Evolutionary conservation across 2,113 vertebrate genomes (phyloP), one percentile per base, ranked within the genome.

Genomic region (Microcebus jonahi): DNA sequence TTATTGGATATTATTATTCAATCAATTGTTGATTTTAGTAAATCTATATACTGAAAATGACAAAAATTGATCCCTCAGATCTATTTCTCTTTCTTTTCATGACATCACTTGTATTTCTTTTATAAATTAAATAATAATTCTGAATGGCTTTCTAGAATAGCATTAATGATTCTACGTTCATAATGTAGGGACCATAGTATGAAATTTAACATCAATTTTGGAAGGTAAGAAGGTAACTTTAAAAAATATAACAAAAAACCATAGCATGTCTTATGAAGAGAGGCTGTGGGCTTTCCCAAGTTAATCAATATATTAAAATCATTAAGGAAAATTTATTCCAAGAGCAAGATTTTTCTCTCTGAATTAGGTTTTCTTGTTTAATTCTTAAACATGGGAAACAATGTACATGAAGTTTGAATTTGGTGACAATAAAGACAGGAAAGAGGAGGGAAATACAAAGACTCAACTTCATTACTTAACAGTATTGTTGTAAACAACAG

Each of bases 71-170:
- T 6, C 31, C 20, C 10, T 92, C 63, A 75, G 8, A 88, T 81
- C 80, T 83, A 13, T 61, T 77, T 94, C 25, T 89, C 7, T 81
- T 83, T 84, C 21, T 91, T 94, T 79, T 59, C 39, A 61, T 89
- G 36, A 31, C 8, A 75, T 88, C 59, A 50, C 48, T 34, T 81
- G 25, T 84, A 53, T 95, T 85, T 31, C 50, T 42, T 91, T 77
- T 68, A 57, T 70, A 94, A 45, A 80, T 45, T 75, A 93, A 85
- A 45, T 59, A 77, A 71, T 29, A 73, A 76, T 55, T 83, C 18
- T 85, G 18, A 80, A 31, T 63, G 2, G 34, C 63, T 83, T 91
- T 88, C 15, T 71, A 67, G 29, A 82, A 29, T n/a, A 77, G 2
- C 13, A 9, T 90, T 65, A 77, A 79, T 21, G 15, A 25, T 67